phyloP scores from a whole-genome alignment of 1,140 invertebrate species.

The Meteorus sp. region DNA sequence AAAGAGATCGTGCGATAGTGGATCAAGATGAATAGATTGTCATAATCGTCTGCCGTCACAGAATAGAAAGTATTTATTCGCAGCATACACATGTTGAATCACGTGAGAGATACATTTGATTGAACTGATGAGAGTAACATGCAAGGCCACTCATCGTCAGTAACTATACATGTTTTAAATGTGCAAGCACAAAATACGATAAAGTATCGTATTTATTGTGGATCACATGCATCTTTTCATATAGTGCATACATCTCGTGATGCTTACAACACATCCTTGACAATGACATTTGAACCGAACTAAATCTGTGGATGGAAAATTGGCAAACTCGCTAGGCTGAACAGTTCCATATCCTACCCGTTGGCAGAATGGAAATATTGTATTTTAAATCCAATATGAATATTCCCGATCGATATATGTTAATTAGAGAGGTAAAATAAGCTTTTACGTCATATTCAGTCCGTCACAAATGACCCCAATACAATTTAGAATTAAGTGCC shows the following conservation, averaged over 20 bases:
- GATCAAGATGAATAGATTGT: too few species aligned
- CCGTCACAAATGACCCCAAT: slow-evolving; percentile 13
- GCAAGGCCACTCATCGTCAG: background rate
- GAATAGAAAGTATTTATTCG: too few species aligned
- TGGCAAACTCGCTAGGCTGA: too few species aligned
- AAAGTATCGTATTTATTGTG: background rate
- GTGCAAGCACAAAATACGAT: background rate
- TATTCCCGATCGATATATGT: background rate
- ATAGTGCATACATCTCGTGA: too few species aligned
- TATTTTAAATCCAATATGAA: background rate
- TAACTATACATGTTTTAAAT: too few species aligned
- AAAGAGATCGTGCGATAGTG: too few species aligned
- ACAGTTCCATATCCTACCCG: too few species aligned
- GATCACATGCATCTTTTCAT: background rate
- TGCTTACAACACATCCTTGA: background rate
- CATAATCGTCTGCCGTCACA: too few species aligned
- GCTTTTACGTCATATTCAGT: background rate
- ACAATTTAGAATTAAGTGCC: slow-evolving; percentile 27
- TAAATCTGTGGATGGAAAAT: too few species aligned
- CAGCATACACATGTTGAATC: background rate
- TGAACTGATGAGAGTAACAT: background rate
- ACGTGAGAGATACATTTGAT: background rate
- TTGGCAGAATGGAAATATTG: too few species aligned
- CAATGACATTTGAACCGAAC: background rate
- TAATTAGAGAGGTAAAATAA: background rate